Conservation (phyloP, 2,888 invertebrate genomes). For the Hemistola chrysoprasaria region DNA sequence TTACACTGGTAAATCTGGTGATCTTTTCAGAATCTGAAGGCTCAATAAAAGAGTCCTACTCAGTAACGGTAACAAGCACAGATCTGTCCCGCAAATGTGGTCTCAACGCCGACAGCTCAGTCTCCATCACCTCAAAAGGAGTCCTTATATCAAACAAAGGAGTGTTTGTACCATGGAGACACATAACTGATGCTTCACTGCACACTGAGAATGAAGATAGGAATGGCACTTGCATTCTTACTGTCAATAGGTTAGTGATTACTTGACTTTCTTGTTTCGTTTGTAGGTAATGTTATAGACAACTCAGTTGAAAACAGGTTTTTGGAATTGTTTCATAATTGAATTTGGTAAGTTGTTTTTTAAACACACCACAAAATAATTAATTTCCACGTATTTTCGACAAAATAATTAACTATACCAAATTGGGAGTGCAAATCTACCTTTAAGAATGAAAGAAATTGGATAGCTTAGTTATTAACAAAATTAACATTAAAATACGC, state of each 20-base stretch:
- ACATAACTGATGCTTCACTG: constrained; percentile 81
- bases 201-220: constrained; percentile 80
- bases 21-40: constrained; percentile 69
- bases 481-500: no score
- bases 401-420: no score
- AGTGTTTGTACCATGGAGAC: constrained; percentile 82
- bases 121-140: constrained; percentile 79
- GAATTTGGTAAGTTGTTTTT: no score
- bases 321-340: no score
- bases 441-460: no score
- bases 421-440: no score
- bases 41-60: constrained; percentile 75
- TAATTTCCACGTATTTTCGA: no score
- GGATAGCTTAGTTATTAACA: no score
- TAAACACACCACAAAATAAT: no score
- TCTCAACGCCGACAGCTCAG: constrained; percentile 80
- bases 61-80: constrained; percentile 84
- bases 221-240: constrained; percentile 82
- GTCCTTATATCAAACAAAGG: constrained; percentile 77
- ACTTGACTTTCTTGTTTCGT: constrained; percentile 4
- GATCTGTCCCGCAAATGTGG: constrained; percentile 84
- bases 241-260: constrained; percentile 81
- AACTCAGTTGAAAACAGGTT: no score
- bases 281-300: no score
- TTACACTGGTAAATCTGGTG: no score